phyloP scores from a whole-genome alignment of 2,888 invertebrate genomes.

The Nematopogon swammerdamellus region DNA sequence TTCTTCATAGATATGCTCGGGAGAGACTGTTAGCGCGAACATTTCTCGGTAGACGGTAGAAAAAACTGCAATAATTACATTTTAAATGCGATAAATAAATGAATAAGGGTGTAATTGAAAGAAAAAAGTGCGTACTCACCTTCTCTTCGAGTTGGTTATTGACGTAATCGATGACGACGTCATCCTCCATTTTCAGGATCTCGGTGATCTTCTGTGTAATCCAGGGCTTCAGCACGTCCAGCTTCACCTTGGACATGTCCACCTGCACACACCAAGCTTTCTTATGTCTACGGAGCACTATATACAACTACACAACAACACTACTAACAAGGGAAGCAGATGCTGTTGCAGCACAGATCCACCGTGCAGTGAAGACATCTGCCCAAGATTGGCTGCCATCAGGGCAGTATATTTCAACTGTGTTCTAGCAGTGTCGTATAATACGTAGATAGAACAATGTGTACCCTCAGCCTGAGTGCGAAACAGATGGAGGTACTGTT shows the following conservation, averaged over 20 bases:
- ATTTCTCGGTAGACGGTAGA: conserved; percentile 16
- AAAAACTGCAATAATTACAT: conserved; percentile 56
- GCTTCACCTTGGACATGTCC: conserved; percentile 97
- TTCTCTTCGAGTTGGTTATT: conserved; percentile 97
- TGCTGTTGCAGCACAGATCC: too few species aligned
- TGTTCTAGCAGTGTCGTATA: too few species aligned
- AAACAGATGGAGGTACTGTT: too few species aligned
- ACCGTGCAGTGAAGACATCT: too few species aligned
- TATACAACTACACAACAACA: too few species aligned
- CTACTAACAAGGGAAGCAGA: too few species aligned
- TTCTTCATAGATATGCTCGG: conserved; percentile 24
- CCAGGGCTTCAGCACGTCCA: conserved; percentile 98
- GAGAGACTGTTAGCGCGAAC: too few species aligned
- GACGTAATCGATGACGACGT: conserved; percentile 98
- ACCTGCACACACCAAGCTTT: conserved; percentile 63
- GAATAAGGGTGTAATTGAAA: conserved; percentile 1
- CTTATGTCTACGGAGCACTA: too few species aligned
- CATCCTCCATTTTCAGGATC: conserved; percentile 96
- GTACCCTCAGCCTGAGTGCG: too few species aligned
- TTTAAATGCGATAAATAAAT: conserved; percentile 12
- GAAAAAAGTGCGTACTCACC: conserved; percentile 45
- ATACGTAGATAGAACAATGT: too few species aligned
- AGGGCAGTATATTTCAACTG: too few species aligned
- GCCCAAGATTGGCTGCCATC: too few species aligned
- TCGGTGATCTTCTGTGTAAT: conserved; percentile 96